Conservation (phyloP, 1,140 invertebrate species). For the Agrilus planipennis region DNA sequence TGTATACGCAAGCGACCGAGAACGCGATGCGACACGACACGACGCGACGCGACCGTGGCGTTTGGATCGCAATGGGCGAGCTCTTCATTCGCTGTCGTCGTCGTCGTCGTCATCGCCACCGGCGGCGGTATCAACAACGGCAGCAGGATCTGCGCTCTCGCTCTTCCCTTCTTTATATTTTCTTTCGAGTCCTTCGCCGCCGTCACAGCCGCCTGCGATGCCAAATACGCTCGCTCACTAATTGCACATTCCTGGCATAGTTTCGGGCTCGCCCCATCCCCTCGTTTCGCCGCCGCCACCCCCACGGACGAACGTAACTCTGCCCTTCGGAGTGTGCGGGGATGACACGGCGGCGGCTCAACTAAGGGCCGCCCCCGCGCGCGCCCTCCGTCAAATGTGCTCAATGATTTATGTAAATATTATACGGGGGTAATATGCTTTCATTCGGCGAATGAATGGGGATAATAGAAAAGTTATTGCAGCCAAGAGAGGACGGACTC, state of each 20-base stretch:
- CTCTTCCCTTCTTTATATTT: slow-evolving; percentile 51
- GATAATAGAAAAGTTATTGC: too few relatives aligned
- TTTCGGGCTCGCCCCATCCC: slow-evolving; percentile 54
- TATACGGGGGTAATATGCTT: too few relatives aligned
- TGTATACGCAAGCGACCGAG: too few relatives aligned
- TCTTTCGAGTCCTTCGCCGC: slow-evolving; percentile 37
- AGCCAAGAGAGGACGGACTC: too few relatives aligned
- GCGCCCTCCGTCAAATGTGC: slow-evolving; percentile 2
- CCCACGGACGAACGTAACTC: slow-evolving; percentile 13
- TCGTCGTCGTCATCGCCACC: slow-evolving; percentile 6
- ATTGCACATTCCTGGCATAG: slow-evolving; percentile 85
- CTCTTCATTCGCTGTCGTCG: slow-evolving; percentile 11
- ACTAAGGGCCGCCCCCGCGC: slow-evolving; percentile 3
- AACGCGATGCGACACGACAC: too few relatives aligned
- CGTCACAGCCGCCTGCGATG: slow-evolving; percentile 14
- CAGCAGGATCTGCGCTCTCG: slow-evolving; percentile 2
- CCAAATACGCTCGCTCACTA: slow-evolving; percentile 56
- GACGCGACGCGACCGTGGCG: too few relatives aligned
- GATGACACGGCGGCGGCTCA: too few relatives aligned
- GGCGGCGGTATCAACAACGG: too few relatives aligned
- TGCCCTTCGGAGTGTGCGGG: background rate
- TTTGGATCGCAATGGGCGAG: too few relatives aligned
- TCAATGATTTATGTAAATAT: slow-evolving; percentile 8
- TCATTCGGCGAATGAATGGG: too few relatives aligned
- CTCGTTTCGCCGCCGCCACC: slow-evolving; percentile 28